phyloP scores from a whole-genome alignment of 2,113 vertebrate genomes.

The Eira barbara region DNA sequence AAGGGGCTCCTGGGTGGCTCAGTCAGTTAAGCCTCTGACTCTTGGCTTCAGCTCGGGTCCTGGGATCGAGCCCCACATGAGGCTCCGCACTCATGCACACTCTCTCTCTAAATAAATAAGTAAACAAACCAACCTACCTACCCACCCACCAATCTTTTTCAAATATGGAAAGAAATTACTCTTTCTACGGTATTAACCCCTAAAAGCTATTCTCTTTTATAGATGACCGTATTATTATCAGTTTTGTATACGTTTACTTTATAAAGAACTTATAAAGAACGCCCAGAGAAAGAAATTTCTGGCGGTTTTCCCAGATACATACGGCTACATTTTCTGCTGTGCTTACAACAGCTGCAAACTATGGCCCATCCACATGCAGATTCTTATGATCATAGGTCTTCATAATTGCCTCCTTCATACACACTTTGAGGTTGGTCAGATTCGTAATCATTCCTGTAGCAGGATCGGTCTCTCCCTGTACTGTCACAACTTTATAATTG shows the following conservation, averaged over 20 bases:
- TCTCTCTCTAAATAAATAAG: neutral
- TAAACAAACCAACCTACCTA: too few species aligned
- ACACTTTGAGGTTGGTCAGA: neutral
- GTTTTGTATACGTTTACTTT: neutral
- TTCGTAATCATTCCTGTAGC: neutral
- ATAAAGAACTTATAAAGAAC: neutral
- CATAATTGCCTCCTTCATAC: neutral
- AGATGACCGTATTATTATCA: neutral
- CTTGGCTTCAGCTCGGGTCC: neutral
- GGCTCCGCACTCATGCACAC: too few species aligned
- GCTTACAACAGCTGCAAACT: neutral
- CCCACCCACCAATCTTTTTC: too few species aligned
- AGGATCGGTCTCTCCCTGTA: neutral
- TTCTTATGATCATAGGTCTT: neutral
- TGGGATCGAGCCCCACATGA: neutral
- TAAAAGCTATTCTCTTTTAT: neutral
- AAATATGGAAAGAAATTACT: neutral
- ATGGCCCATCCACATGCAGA: neutral
- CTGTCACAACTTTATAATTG: neutral
- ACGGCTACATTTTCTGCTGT: neutral
- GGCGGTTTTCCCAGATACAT: neutral
- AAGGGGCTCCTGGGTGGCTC: neutral
- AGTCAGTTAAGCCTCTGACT: neutral
- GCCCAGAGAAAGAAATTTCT: neutral
- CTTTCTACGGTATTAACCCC: neutral